Conservation (phyloP, 1,140 invertebrate genomes). For the Melanaphis sacchari region DNA sequence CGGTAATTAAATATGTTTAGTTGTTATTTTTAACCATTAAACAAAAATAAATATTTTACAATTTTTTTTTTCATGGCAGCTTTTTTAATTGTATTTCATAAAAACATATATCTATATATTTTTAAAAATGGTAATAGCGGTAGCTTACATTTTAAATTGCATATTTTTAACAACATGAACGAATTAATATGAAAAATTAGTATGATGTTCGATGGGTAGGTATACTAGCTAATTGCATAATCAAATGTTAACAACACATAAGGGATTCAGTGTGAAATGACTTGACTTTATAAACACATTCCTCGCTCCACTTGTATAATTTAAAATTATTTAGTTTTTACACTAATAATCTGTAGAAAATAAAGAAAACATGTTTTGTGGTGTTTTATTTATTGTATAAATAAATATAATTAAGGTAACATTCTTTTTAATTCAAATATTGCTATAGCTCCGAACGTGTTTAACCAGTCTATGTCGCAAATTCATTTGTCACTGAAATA, state of each 20-base stretch:
- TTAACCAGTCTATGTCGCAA: neutral
- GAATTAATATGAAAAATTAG: neutral
- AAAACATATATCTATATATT: neutral
- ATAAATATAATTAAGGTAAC: neutral
- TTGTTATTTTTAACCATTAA: neutral
- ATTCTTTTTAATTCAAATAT: neutral
- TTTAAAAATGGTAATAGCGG: neutral
- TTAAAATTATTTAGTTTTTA: neutral
- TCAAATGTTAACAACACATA: neutral
- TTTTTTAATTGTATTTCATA: neutral
- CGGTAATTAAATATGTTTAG: neutral
- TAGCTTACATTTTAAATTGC: neutral
- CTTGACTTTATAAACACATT: neutral
- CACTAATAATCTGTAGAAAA: neutral
- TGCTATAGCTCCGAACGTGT: neutral
- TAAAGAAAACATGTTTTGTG: neutral
- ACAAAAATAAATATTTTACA: neutral
- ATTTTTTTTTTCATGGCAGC: neutral
- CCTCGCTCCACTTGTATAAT: neutral
- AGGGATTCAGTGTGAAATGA: neutral
- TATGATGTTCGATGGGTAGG: neutral
- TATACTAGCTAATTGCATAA: neutral
- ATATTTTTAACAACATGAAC: neutral
- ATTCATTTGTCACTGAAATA: neutral
- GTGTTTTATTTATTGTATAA: neutral